A percentile compares a stretch with the other conserved stretches of the same genome.
phyloP scores from a whole-genome alignment of 2,888 invertebrate species.

The Chaitophorus viminalis region DNA sequence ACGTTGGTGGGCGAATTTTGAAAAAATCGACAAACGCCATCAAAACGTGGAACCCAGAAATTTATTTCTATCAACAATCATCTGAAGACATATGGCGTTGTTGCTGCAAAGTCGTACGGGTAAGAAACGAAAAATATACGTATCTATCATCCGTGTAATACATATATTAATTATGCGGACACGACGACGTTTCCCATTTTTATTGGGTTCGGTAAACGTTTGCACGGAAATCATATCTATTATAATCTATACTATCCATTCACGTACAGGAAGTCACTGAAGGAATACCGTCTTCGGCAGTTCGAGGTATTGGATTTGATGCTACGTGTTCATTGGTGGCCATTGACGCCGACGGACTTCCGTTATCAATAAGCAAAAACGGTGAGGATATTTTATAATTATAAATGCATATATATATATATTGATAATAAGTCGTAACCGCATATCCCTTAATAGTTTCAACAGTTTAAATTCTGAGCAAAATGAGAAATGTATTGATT shows the following conservation, averaged over 20 bases:
- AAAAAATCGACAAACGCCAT: constrained; percentile 75
- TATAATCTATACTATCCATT: background rate
- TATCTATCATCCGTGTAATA: no score
- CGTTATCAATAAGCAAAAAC: constrained; percentile 73
- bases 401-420: no score
- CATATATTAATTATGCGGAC: background rate
- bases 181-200: background rate
- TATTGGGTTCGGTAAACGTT: background rate
- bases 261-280: constrained; percentile 72
- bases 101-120: constrained; percentile 79
- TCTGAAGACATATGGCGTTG: constrained; percentile 88
- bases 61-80: constrained; percentile 88
- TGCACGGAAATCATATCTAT: no score
- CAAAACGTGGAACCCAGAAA: constrained; percentile 80
- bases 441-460: no score
- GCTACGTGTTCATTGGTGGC: constrained; percentile 94
- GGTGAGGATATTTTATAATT: constrained; percentile 1
- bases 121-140: constrained; percentile 67
- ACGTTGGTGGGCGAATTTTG: constrained; percentile 75
- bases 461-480: no score
- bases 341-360: constrained; percentile 76
- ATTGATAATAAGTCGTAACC: no score
- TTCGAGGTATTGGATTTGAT: constrained; percentile 93
- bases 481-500: no score
- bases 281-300: constrained; percentile 70